Evolutionary conservation across 1,140 invertebrate species (phyloP).

Genomic region (Neodiprion lecontei): DNA sequence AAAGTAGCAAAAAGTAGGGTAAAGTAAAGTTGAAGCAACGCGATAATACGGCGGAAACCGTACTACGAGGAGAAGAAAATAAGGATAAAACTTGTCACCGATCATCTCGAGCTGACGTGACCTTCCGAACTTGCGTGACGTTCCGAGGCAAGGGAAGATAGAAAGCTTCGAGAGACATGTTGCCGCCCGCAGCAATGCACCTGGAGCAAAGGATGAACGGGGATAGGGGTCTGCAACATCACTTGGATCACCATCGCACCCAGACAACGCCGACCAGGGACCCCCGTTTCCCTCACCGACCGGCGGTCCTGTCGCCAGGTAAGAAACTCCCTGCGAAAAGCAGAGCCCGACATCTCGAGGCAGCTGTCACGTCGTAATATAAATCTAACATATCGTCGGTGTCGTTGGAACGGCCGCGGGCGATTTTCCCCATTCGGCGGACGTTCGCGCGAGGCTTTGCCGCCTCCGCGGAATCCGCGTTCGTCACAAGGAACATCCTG

Average conservation of each 20-base stretch:
- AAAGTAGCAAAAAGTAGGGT: too few species aligned
- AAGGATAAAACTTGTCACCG: constrained; percentile 20
- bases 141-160: neutral
- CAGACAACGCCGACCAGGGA: constrained; percentile 20
- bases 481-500: too few species aligned
- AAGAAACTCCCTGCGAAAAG: constrained; percentile 22
- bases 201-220: constrained; percentile 40
- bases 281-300: constrained; percentile 29
- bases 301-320: constrained; percentile 38
- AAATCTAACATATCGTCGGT: neutral
- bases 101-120: too few species aligned
- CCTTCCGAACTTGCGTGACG: neutral
- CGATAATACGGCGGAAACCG: neutral
- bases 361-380: neutral
- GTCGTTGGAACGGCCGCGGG: neutral
- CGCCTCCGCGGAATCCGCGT: too few species aligned
- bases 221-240: constrained; percentile 37
- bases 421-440: too few species aligned
- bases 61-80: neutral
- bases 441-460: too few species aligned
- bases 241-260: constrained; percentile 25
- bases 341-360: neutral
- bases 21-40: too few species aligned
- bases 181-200: constrained; percentile 35
- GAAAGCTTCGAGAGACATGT: neutral